Evolutionary conservation across 2,113 vertebrate species (phyloP), one percentile per base, ranked within the genome.

Genomic region (Ancistrus triradiatus): DNA sequence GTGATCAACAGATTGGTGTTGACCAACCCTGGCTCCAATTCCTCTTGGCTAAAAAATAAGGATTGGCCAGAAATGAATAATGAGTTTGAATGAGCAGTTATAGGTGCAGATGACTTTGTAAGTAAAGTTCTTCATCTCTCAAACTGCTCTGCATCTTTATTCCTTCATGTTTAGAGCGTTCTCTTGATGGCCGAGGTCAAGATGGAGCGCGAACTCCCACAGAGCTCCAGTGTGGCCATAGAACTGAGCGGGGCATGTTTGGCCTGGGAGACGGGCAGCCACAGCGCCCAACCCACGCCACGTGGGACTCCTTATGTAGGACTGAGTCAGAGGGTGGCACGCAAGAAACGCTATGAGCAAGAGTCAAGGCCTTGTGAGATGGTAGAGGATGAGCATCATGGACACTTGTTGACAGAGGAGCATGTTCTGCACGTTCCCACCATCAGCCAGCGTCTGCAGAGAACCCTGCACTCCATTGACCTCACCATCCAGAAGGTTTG

Each of bases 181-280:
- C 91, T 97, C 84, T 81, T 97, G 87, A 90, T 94, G 90, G 91
- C 93, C 24, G 94, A 97, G 89, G 88, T 97, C 77, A 88, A 91
- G 77, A 87, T 88, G 73, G 80, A 91, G 85, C 89, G 87, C 81
- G 90, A 87, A 70, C 87, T 83, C 70, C 93, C 94, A 72, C 74
- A 85, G 73, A 88, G 84, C 74, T 85, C 91, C 81, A 82, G 85
- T 65, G 83, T 89, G 77, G 91, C 88, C 55, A 89, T 95, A 84
- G 90, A 95, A 87, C 83, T 97, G 85, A 86, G 84, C 70, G 86
- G 87, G 50, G 92, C 91, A 77, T 93, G 91, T 66, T 85, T 95
- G 81, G 93, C 92, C 25, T 97, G 94, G 94, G 93, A 95, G 74
- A 89, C 87, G 59, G 87, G 86, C 24, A 89, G 91, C 2, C 85